Evolutionary conservation across 1,140 invertebrate genomes (phyloP).

Genomic region (Caenorhabditis brenneri): DNA sequence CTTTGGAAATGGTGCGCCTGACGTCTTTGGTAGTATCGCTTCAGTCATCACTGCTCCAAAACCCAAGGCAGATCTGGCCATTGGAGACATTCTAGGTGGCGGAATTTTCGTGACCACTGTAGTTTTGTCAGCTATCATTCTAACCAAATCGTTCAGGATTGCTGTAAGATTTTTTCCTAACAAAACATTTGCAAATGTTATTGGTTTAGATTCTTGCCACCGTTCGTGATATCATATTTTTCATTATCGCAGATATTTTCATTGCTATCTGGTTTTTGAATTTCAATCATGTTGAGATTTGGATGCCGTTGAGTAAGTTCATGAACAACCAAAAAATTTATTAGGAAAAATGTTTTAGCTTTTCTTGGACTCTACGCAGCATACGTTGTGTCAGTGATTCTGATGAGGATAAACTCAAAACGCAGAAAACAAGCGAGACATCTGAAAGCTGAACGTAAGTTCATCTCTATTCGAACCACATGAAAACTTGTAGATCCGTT

Average conservation of each 20-base stretch:
- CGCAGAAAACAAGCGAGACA: background rate
- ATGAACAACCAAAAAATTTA: conserved; percentile 59
- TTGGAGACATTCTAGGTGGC: conserved; percentile 76
- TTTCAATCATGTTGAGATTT: conserved; percentile 72
- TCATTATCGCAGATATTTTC: conserved; percentile 74
- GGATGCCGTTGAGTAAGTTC: conserved; percentile 73
- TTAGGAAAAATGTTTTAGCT: conserved; percentile 70
- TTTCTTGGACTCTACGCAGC: conserved; percentile 76
- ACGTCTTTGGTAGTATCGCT: conserved; percentile 78
- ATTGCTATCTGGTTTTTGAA: conserved; percentile 73
- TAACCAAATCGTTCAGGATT: conserved; percentile 61
- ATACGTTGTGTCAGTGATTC: conserved; percentile 76
- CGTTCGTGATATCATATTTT: conserved; percentile 78
- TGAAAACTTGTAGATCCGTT: background rate
- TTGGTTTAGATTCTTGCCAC: conserved; percentile 71
- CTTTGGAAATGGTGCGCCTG: conserved; percentile 81
- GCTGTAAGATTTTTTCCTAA: background rate
- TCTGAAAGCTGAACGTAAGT: background rate
- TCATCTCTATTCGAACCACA: background rate
- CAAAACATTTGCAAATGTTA: too few species aligned
- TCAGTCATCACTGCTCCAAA: conserved; percentile 73
- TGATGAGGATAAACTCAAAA: conserved; percentile 19
- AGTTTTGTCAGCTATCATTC: conserved; percentile 76
- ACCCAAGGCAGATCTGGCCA: conserved; percentile 74
- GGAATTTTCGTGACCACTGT: conserved; percentile 79